Evolutionary conservation across 2,888 invertebrate species (phyloP), one percentile per base, ranked within the genome.

Genomic region (Neoaliturus tenellus): DNA sequence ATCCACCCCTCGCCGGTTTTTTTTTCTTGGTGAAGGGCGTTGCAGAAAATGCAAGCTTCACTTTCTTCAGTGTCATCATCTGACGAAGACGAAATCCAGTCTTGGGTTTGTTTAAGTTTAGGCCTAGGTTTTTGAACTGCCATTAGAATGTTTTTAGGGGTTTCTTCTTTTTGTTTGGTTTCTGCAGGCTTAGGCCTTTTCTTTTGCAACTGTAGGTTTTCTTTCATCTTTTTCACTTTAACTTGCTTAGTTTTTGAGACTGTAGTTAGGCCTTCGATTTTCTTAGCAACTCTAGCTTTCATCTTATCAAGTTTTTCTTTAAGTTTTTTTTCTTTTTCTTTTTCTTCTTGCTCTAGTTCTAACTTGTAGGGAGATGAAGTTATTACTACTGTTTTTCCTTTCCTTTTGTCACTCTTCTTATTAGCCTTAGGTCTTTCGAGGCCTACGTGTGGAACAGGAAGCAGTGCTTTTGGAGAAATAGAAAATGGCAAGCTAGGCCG

Each of bases 1-100:
- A 82, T 82, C 71, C 71, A 71, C 3, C 71, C 83, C 20, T 75
- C 75, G 10, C 58, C 41, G 17, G 55, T 23, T 75, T 55, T 75
- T 55, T 10, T 28, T 5, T 83, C 58, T 35, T 31, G 58, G 51
- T 75, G 44, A 62, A 83, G 83, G 17, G 51, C 83, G 28, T 83
- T 83, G 31, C 80, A 83, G 51, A 83, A 83, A 33, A 80, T 83
- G 80, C 83, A 83, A 33, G 75, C 78, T 44, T 80, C 41, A 44
- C 25, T 33, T 28, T 78, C 25, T 58, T 67, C 82, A 25, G 67
- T 69, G 33, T 82, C 80, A 5, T 83, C 78, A 55, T 78, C 78
- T 17, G 55, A 75, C 14, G 82, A 82, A 3, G 78, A 78, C 25
- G 83, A 69, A 23, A 48, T 62, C 10, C 67, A 48, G 44, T 67